Base-by-base conservation (phyloP, 1,140 invertebrate genomes). In the Caenorhabditis briggsae region DNA sequence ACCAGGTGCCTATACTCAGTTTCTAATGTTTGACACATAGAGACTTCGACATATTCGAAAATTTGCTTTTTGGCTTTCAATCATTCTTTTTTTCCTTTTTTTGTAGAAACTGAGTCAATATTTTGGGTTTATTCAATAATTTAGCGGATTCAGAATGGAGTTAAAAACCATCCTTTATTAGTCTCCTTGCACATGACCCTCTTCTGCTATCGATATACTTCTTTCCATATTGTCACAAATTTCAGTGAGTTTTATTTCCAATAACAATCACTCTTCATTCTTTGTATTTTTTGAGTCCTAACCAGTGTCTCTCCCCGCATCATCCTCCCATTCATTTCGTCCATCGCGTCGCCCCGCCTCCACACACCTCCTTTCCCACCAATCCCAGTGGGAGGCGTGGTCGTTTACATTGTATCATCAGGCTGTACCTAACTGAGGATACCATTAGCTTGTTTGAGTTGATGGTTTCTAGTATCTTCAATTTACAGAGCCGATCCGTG, bases 341-440 rank as follows among this genome's bases (percentile, higher is more conserved):
- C 46, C 56, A 12, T 78, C 70, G 14, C 43, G 23, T 50, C 43
- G 46, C 70, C 50, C 70, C 70, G 70, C 70, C 70, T 50, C 33
- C 46, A 25, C 20, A 8, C 2, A 20, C 70, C 11, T 78, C 20
- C n/a, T 23, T 78, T 78, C 70, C 23, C 46, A 53, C 70, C 70
- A 78, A 78, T 78, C 70, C 70, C n/a, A 18, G n/a, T 8, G 5
- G 46, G 6, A 78, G 70, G 70, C 70, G 70, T 78, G 70, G 70
- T 50, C 70, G 14, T 25, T n/a, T 7, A 41, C 18, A 43, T n/a
- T 25, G 33, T 53, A n/a, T 53, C 70, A n/a, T 53, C 70, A 78
- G 46, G 33, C 46, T 50, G 18, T 20, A 43, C 33, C 16, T 11
- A 43, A 78, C 43, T 78, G n/a, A n/a, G 43, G 41, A 78, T 53